Evolutionary conservation across 2,797 vertebrate genomes (phyloP).

Genomic region (Typhlichthys eigenmanni): DNA sequence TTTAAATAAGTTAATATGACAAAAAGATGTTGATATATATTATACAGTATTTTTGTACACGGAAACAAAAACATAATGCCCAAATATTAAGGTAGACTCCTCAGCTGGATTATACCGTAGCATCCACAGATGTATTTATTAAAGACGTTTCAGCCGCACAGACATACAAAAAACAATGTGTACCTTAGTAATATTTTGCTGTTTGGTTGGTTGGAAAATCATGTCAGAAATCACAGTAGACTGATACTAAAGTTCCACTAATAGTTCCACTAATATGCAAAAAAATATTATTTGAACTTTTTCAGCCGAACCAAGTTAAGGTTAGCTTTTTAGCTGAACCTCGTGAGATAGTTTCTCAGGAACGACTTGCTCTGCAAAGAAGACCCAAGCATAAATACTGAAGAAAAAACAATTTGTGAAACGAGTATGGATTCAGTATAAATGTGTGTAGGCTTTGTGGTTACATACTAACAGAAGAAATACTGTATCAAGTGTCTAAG

Average conservation of each 20-base stretch:
- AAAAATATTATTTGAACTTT: slow-evolving; percentile 10
- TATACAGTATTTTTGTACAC: no score
- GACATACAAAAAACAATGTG: no score
- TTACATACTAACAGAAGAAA: slow-evolving; percentile 59
- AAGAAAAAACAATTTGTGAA: slow-evolving; percentile 2
- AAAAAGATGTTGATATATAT: neutral
- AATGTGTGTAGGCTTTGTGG: slow-evolving; percentile 40
- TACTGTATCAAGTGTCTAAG: slow-evolving; percentile 50
- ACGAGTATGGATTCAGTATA: slow-evolving; percentile 51
- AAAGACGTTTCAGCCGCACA: no score
- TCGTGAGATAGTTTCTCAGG: neutral
- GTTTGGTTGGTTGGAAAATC: no score
- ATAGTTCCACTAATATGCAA: slow-evolving; percentile 5
- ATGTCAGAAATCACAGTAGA: neutral
- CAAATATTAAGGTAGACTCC: no score
- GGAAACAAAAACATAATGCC: no score
- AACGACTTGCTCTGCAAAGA: slow-evolving; percentile 30
- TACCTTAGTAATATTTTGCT: no score
- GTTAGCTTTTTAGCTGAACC: neutral
- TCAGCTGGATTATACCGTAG: no score
- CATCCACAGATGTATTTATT: no score
- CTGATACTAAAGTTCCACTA: neutral
- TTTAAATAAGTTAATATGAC: neutral
- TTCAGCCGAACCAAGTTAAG: neutral
- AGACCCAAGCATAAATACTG: slow-evolving; percentile 26